Percentiles rank a stretch among this genome's conserved stretches.
Conservation (phyloP, 2,113 vertebrate genomes). For the Serinus canaria region DNA sequence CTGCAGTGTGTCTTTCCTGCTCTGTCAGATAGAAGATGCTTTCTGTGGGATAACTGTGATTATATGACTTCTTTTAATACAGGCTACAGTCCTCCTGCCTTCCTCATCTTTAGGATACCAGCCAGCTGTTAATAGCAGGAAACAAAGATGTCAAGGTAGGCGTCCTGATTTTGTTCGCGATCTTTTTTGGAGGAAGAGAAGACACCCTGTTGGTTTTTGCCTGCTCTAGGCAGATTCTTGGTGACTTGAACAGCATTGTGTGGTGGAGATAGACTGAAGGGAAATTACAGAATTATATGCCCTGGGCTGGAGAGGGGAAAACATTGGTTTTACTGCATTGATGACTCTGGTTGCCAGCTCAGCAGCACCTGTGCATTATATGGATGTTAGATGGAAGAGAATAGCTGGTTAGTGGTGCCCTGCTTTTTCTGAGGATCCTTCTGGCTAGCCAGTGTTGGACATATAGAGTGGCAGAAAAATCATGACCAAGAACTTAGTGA, state of each 20-base stretch:
- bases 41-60: background rate
- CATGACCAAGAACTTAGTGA: background rate
- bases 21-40: background rate
- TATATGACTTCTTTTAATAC: background rate
- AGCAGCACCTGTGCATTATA: background rate
- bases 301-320: background rate
- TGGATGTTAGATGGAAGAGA: background rate
- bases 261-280: background rate
- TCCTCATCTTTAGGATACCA: background rate
- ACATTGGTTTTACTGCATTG: background rate
- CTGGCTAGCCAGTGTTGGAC: background rate
- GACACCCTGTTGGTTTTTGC: background rate
- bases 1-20: background rate
- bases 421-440: background rate
- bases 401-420: background rate
- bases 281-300: background rate
- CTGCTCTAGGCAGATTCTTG: background rate
- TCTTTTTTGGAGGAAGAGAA: background rate
- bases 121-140: background rate
- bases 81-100: background rate
- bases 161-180: background rate
- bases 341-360: background rate
- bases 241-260: rapidly evolving
- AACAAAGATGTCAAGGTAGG: rapidly evolving
- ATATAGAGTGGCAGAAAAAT: background rate